Evolutionary conservation across 2,797 vertebrate species (phyloP).

Genomic region (Neosalanx taihuensis): DNA sequence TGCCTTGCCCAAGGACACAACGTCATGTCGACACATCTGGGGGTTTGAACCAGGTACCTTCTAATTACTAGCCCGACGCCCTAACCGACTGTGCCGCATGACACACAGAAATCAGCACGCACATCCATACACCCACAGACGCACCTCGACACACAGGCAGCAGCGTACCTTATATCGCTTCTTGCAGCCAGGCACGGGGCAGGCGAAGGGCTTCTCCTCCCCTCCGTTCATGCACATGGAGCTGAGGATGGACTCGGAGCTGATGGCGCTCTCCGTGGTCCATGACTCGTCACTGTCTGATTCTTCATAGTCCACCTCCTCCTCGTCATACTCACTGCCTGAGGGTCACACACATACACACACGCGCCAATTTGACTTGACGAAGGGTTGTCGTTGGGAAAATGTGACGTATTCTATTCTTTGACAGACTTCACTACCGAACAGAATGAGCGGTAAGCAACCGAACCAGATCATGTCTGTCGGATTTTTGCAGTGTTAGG

Average conservation of each 20-base stretch:
- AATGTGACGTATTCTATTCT: too few species aligned
- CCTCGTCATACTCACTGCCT: slow-evolving; percentile 95
- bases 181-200: slow-evolving; percentile 90
- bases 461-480: too few species aligned
- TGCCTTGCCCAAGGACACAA: too few species aligned
- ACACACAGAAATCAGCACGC: too few species aligned
- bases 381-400: background rate
- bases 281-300: slow-evolving; percentile 92
- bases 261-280: slow-evolving; percentile 93
- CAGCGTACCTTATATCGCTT: slow-evolving; percentile 88
- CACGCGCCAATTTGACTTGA: slow-evolving; percentile 21
- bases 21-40: too few species aligned
- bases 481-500: too few species aligned
- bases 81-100: too few species aligned
- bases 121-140: too few species aligned
- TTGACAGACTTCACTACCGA: too few species aligned
- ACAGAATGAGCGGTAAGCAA: too few species aligned
- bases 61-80: too few species aligned
- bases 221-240: slow-evolving; percentile 95
- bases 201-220: slow-evolving; percentile 91
- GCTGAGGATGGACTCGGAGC: slow-evolving; percentile 90
- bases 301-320: slow-evolving; percentile 91
- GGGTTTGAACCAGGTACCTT: too few species aligned
- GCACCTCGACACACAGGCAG: background rate
- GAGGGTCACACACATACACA: slow-evolving; percentile 43